These are phyloP conservation scores for Urosaurus nigricauda DNA, from an alignment of 2,797 vertebrate species.

Conservation along the genomic window DNA sequence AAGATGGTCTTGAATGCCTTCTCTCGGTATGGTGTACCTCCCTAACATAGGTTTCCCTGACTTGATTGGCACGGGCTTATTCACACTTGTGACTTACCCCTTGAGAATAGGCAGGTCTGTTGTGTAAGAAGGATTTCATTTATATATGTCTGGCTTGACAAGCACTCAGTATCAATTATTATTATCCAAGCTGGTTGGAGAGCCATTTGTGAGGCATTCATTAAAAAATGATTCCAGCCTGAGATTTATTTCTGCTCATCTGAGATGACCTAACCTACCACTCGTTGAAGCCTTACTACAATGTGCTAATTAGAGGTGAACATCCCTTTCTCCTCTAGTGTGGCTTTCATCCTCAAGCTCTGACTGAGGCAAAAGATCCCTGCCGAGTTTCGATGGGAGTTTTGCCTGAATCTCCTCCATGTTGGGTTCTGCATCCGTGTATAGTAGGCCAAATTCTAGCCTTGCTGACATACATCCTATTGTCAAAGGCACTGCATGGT, in stretches of 20 bases:
- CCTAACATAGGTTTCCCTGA: not conserved
- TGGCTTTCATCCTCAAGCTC: slow-evolving; percentile 25
- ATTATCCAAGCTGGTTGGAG: slow-evolving; percentile 31
- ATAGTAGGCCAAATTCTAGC: slow-evolving; percentile 21
- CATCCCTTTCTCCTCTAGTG: slow-evolving; percentile 16
- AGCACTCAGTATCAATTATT: slow-evolving; percentile 37
- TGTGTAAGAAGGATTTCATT: slow-evolving; percentile 31
- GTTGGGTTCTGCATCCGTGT: not conserved
- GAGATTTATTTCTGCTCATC: slow-evolving; percentile 32
- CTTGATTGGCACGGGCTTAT: slow-evolving; percentile 10
- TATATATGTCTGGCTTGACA: slow-evolving; percentile 11
- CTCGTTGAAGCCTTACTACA: slow-evolving; percentile 17
- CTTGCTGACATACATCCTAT: not conserved
- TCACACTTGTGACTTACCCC: slow-evolving; percentile 15
- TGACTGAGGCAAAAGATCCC: slow-evolving; percentile 31
- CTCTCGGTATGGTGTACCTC: not conserved
- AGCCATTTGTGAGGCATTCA: slow-evolving; percentile 36
- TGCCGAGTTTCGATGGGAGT: slow-evolving; percentile 17
- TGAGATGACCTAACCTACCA: slow-evolving; percentile 10
- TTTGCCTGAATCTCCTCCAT: not conserved
- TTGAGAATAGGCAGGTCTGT: slow-evolving; percentile 19
- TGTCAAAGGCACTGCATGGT: not conserved
- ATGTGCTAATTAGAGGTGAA: not conserved
- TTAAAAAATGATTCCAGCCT: slow-evolving; percentile 28
- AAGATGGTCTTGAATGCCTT: not conserved